phyloP scores from a whole-genome alignment of 2,797 vertebrate genomes.

The Chrysocyon brachyurus region DNA sequence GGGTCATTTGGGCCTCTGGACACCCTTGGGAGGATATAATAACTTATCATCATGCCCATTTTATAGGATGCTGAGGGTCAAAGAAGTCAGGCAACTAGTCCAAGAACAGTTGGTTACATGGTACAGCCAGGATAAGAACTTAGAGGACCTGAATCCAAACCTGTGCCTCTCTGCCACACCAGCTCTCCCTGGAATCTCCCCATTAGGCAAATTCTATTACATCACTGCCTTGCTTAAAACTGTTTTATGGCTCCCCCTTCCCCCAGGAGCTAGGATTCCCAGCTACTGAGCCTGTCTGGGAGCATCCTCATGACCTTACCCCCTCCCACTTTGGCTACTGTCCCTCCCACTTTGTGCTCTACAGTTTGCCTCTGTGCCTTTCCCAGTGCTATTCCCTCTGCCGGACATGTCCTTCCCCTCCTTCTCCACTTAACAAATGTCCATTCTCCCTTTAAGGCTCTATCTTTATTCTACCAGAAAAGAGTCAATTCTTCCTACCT shows the following conservation, averaged over 20 bases:
- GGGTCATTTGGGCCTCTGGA: not conserved
- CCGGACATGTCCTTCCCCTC: not conserved
- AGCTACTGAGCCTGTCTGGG: not conserved
- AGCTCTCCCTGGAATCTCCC: not conserved
- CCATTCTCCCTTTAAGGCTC: not conserved
- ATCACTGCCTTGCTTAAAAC: not conserved
- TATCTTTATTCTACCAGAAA: not conserved
- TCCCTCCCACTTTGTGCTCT: not conserved
- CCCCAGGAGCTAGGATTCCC: not conserved
- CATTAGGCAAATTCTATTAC: not conserved
- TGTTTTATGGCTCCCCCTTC: not conserved
- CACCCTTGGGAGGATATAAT: not conserved
- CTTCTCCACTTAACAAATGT: not conserved
- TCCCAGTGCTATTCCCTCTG: not conserved
- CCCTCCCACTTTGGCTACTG: not conserved
- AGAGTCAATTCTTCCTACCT: not conserved
- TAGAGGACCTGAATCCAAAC: not conserved
- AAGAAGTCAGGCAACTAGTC: not conserved
- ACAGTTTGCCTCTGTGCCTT: not conserved
- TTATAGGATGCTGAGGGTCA: not conserved
- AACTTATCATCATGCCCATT: not conserved
- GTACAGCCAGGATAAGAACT: not conserved
- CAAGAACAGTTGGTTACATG: not conserved
- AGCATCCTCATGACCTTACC: not conserved
- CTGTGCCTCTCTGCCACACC: not conserved